These are phyloP conservation scores for Mechanitis messenoides DNA, from an alignment of 2,888 invertebrate genomes.

Conservation along the genomic window DNA sequence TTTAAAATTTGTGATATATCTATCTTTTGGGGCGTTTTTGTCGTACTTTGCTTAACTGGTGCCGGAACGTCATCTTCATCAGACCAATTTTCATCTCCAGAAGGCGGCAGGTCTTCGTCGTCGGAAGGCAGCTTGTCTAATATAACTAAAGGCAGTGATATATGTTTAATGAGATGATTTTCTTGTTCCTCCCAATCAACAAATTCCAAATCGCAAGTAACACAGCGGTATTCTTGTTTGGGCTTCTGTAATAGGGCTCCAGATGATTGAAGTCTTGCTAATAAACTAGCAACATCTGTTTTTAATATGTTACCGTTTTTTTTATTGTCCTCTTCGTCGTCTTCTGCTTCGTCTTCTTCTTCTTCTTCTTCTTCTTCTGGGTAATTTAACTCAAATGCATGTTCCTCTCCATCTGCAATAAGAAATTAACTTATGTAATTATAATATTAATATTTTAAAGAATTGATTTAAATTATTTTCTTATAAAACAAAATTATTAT, in stretches of 20 bases:
- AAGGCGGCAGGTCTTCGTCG: slow-evolving; percentile 62
- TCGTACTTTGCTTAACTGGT: slow-evolving; percentile 35
- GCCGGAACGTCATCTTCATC: slow-evolving; percentile 58
- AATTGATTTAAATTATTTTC: background rate
- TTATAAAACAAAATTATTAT: no score
- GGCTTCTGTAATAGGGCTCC: slow-evolving; percentile 60
- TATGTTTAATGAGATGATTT: slow-evolving; percentile 74
- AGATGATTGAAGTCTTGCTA: slow-evolving; percentile 58
- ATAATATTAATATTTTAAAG: background rate
- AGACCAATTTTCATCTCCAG: slow-evolving; percentile 67
- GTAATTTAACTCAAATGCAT: slow-evolving; percentile 31
- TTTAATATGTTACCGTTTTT: slow-evolving; percentile 31
- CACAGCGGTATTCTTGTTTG: slow-evolving; percentile 63
- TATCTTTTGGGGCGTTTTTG: slow-evolving; percentile 60
- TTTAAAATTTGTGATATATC: slow-evolving; percentile 63
- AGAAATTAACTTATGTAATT: slow-evolving; percentile 13
- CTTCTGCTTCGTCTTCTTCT: slow-evolving; percentile 29
- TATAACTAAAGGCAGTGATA: slow-evolving; percentile 71
- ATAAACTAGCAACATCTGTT: slow-evolving; percentile 51
- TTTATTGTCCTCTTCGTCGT: slow-evolving; percentile 31
- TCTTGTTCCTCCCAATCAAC: slow-evolving; percentile 63
- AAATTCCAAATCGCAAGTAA: slow-evolving; percentile 73
- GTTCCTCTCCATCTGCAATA: slow-evolving; percentile 45
- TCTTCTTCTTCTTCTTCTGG: slow-evolving; percentile 23
- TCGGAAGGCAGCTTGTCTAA: slow-evolving; percentile 73